A percentile compares a stretch with the other conserved stretches of the same genome.
Conservation (phyloP, 2,113 vertebrate species). For the Budorcas taxicolor region DNA sequence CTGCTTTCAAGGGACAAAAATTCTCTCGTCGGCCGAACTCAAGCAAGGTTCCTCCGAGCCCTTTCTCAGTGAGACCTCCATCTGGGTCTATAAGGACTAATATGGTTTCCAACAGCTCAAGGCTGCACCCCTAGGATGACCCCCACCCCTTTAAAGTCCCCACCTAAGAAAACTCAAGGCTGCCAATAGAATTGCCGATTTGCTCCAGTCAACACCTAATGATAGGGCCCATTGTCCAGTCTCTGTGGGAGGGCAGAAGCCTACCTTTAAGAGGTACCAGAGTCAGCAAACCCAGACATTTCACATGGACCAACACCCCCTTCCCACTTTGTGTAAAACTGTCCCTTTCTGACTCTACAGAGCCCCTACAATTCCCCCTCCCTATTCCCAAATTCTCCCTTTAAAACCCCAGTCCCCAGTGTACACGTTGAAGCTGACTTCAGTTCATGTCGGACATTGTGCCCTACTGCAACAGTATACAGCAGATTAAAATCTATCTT, state of each 20-base stretch:
- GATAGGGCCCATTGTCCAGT: fast-evolving
- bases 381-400: background rate
- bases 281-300: background rate
- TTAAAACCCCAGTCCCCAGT: background rate
- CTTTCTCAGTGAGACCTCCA: background rate
- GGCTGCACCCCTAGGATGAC: fast-evolving
- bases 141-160: background rate
- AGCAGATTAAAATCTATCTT: background rate
- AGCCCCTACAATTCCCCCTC: background rate
- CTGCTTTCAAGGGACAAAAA: no score
- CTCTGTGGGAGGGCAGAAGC: background rate
- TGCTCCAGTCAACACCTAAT: no score
- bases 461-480: fast-evolving
- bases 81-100: background rate
- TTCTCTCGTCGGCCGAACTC: background rate
- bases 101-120: background rate
- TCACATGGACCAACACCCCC: background rate
- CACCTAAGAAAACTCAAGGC: background rate
- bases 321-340: background rate
- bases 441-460: background rate
- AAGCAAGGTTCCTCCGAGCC: background rate
- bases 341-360: background rate
- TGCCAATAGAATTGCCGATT: no score
- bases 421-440: no score
- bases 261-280: fast-evolving